phyloP scores from a whole-genome alignment of 64 coral and sea anemone genomes.

The Cladopsammia gracilis region DNA sequence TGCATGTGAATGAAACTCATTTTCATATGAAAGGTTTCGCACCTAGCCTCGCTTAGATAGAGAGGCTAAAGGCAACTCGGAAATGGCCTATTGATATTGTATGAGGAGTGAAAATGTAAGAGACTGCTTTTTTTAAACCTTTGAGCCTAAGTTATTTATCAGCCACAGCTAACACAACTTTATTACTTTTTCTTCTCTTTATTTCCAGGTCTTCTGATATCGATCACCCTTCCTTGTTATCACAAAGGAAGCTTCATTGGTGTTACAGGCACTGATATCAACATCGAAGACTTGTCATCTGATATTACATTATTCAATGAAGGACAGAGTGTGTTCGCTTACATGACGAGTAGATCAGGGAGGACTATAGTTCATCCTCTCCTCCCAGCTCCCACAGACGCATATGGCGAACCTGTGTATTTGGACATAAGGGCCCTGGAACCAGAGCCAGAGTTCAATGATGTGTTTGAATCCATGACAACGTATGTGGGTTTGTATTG shows the following conservation, averaged over 20 bases:
- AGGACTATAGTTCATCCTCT: slow-evolving; percentile 73
- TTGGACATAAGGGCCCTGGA: slow-evolving; percentile 71
- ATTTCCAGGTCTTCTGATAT: slow-evolving; percentile 37
- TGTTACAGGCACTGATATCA: slow-evolving; percentile 54
- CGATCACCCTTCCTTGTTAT: slow-evolving; percentile 59
- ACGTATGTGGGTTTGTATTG: background rate
- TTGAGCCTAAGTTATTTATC: background rate
- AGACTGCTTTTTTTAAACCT: no score
- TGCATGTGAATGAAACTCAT: no score
- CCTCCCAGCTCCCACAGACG: slow-evolving; percentile 53
- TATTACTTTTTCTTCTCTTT: background rate
- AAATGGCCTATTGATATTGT: no score
- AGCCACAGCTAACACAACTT: background rate
- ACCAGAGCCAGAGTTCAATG: slow-evolving; percentile 28
- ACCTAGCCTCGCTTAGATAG: no score
- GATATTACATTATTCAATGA: slow-evolving; percentile 76
- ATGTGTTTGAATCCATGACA: slow-evolving; percentile 28
- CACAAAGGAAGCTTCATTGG: slow-evolving; percentile 74
- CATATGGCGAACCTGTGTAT: slow-evolving; percentile 58
- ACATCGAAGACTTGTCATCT: slow-evolving; percentile 54
- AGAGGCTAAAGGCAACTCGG: no score
- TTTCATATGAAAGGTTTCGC: no score
- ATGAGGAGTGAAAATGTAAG: no score
- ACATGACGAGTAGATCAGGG: slow-evolving; percentile 51
- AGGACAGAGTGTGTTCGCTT: slow-evolving; percentile 67